phyloP scores from a whole-genome alignment of 2,888 invertebrate species.

The Nephrotoma guestfalica region DNA sequence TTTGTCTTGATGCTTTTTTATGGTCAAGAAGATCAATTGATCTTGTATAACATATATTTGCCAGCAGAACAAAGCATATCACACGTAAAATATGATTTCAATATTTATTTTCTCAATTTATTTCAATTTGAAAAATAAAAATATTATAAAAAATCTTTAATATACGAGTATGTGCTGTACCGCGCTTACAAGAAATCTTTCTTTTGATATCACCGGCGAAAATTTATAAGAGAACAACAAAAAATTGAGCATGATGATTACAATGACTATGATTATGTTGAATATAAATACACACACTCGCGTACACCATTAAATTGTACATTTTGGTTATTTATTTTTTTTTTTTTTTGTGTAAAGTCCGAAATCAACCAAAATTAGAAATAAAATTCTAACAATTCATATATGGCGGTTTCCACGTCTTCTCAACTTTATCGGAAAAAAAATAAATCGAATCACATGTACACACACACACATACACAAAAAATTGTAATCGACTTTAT shows the following conservation, averaged over 20 bases:
- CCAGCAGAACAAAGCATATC: not conserved
- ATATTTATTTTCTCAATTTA: not conserved
- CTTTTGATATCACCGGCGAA: not conserved
- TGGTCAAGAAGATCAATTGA: not conserved
- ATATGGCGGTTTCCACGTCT: not conserved
- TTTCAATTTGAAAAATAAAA: not conserved
- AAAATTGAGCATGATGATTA: not conserved
- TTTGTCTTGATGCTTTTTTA: not conserved
- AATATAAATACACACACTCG: not conserved
- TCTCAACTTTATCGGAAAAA: not conserved
- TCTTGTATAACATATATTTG: not conserved
- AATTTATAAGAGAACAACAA: not conserved
- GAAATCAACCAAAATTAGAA: not conserved
- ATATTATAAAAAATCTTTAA: not conserved
- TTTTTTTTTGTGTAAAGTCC: not conserved
- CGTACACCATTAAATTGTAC: not conserved
- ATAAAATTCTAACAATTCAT: not conserved
- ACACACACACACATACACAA: not conserved
- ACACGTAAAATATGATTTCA: not conserved
- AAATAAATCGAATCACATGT: not conserved
- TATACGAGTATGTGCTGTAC: not conserved
- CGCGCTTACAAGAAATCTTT: not conserved
- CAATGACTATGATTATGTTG: not conserved
- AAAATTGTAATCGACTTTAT: not conserved
- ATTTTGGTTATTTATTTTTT: not conserved